Percentiles rank a stretch among this genome's conserved stretches.
phyloP scores from a whole-genome alignment of 2,888 invertebrate genomes.

The Ichneumoninae sp. region DNA sequence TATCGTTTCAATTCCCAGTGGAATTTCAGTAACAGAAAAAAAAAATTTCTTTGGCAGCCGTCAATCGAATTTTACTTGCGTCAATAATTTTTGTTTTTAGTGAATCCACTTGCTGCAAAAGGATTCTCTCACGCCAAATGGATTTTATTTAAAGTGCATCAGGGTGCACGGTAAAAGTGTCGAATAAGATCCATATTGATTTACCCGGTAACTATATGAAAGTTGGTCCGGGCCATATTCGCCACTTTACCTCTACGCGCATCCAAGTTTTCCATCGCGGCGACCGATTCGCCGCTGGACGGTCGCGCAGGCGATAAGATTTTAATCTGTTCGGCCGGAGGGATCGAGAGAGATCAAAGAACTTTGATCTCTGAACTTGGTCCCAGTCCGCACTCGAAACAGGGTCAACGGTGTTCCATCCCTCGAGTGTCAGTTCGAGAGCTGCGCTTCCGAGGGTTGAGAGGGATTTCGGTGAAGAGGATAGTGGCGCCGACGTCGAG shows the following conservation, averaged over 20 bases:
- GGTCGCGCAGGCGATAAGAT: neutral
- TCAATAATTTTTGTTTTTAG: too few species aligned
- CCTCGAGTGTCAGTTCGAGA: slow-evolving; percentile 28
- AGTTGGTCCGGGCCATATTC: neutral
- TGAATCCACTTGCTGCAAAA: too few species aligned
- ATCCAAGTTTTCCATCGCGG: neutral
- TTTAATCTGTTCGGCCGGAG: neutral
- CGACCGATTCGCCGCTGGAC: neutral
- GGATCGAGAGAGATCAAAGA: neutral
- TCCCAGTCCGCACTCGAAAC: slow-evolving; percentile 2
- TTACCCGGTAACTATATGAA: too few species aligned
- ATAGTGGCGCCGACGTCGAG: slow-evolving; percentile 29
- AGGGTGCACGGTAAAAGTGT: too few species aligned
- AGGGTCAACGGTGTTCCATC: slow-evolving; percentile 13
- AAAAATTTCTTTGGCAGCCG: too few species aligned
- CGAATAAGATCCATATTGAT: too few species aligned
- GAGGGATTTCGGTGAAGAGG: slow-evolving; percentile 24
- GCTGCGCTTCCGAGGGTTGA: slow-evolving; percentile 24
- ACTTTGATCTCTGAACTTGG: neutral
- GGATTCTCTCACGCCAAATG: too few species aligned
- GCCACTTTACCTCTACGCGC: neutral
- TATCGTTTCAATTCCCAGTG: too few species aligned
- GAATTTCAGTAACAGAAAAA: too few species aligned
- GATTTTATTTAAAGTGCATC: too few species aligned
- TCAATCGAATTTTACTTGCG: too few species aligned